A percentile compares a stretch with the other conserved stretches of the same genome.
Evolutionary conservation across 1,140 invertebrate genomes (phyloP).

Genomic region (Drosophila teissieri): DNA sequence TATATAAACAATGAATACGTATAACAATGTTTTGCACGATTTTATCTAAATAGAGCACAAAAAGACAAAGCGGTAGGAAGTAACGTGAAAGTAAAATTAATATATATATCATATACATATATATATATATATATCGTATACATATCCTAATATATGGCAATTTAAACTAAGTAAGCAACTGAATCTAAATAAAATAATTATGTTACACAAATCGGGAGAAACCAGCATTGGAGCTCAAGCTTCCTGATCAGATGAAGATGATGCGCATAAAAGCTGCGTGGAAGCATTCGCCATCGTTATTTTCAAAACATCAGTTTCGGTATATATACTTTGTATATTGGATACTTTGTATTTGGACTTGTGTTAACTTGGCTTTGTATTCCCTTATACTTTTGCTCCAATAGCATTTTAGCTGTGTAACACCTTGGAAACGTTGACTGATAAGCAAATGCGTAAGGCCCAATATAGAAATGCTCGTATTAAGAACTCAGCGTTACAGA

Average conservation of each 20-base stretch:
- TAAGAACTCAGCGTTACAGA: neutral
- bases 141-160: conserved; percentile 24
- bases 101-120: conserved; percentile 7
- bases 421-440: neutral
- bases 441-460: neutral
- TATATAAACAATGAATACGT: neutral
- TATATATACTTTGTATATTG: too few species aligned
- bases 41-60: conserved; percentile 8
- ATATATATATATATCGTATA: conserved; percentile 26
- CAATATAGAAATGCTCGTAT: neutral
- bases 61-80: neutral
- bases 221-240: neutral
- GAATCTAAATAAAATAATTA: conserved; percentile 10
- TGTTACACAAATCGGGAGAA: neutral
- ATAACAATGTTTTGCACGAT: conserved; percentile 8
- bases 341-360: too few species aligned
- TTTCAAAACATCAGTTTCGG: too few species aligned
- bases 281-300: too few species aligned
- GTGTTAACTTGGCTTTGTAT: too few species aligned
- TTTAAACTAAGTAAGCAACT: conserved; percentile 13
- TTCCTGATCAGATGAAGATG: conserved; percentile 10
- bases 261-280: too few species aligned
- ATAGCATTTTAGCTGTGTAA: too few species aligned
- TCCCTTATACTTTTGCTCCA: too few species aligned
- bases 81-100: neutral